Conservation (phyloP, 2,113 vertebrate species). For the Anas platyrhynchos region DNA sequence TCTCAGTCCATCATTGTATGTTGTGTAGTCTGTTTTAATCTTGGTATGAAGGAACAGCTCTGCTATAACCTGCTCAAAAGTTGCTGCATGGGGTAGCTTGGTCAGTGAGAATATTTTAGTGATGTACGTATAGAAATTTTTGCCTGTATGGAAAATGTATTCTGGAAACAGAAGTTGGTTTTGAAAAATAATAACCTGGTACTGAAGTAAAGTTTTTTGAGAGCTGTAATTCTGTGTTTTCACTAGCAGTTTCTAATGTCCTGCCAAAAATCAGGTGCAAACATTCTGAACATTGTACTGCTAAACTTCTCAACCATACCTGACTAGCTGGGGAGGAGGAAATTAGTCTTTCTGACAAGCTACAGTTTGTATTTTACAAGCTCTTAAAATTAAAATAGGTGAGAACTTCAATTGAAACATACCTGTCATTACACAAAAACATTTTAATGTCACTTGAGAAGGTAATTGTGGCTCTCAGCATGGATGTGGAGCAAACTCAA, state of each 20-base stretch:
- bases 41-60: neutral
- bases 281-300: neutral
- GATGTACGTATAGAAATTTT: neutral
- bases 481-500: neutral
- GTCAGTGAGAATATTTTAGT: neutral
- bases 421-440: neutral
- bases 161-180: neutral
- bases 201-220: neutral
- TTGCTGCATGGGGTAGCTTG: neutral
- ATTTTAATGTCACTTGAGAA: neutral
- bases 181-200: neutral
- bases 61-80: neutral
- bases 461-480: accelerated
- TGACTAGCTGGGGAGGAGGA: neutral
- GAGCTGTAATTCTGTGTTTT: neutral
- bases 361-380: neutral
- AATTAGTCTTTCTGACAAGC: neutral
- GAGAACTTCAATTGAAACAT: neutral
- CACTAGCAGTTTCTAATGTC: neutral
- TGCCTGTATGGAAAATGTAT: neutral
- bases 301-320: neutral
- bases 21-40: neutral
- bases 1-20: neutral
- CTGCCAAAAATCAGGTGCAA: neutral
- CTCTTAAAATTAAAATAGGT: neutral